Conservation (phyloP, 1,140 invertebrate genomes). For the Oncopodura yosiiana region DNA sequence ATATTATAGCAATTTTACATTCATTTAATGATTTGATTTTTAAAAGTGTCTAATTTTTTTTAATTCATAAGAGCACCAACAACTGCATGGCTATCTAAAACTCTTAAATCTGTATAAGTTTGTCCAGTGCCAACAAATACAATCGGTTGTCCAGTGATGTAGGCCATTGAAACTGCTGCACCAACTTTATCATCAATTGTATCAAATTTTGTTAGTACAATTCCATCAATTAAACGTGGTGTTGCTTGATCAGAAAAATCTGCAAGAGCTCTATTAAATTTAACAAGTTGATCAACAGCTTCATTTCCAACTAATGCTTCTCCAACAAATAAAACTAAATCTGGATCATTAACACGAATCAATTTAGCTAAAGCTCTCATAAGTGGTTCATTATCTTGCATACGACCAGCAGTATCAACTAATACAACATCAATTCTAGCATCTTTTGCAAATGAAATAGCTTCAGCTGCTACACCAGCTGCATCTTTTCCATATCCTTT, state of each 20-base stretch:
- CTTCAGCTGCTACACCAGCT: slow-evolving; percentile 94
- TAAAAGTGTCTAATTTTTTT: slow-evolving; percentile 32
- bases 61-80: slow-evolving; percentile 93
- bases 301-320: slow-evolving; percentile 99
- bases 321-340: slow-evolving; percentile 96
- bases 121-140: slow-evolving; percentile 99
- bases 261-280: slow-evolving; percentile 95
- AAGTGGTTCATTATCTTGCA: slow-evolving; percentile 99
- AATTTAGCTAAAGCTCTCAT: slow-evolving; percentile 93
- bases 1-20: too few relatives aligned
- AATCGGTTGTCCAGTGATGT: slow-evolving; percentile 98
- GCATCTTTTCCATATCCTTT: slow-evolving; percentile 98
- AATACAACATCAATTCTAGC: slow-evolving; percentile 79
- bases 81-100: slow-evolving; percentile 92
- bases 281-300: slow-evolving; percentile 96
- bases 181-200: slow-evolving; percentile 99
- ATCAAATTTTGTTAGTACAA: slow-evolving; percentile 97
- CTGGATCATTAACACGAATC: slow-evolving; percentile 84
- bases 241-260: slow-evolving; percentile 71
- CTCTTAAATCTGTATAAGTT: slow-evolving; percentile 95
- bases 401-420: slow-evolving; percentile 95
- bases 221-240: slow-evolving; percentile 92
- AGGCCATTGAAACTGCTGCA: slow-evolving; percentile 99
- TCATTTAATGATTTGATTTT: too few relatives aligned
- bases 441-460: slow-evolving; percentile 78